Evolutionary conservation across 2,888 invertebrate species (phyloP), one percentile per base, ranked within the genome.

Genomic region (Lycocerus yunnanus): DNA sequence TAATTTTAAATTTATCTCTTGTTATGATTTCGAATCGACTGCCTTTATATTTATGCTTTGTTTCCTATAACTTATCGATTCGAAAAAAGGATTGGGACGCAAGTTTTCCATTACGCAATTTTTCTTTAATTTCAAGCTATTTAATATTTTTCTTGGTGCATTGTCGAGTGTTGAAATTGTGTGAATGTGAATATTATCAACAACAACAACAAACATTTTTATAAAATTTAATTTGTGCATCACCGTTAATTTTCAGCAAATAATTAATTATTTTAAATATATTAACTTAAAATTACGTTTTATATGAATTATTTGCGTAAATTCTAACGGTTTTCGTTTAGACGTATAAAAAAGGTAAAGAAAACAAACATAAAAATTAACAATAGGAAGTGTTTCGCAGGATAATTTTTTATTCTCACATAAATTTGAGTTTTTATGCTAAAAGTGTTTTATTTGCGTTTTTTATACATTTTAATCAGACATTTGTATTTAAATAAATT

Each of bases 1-100:
- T 69, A 66, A 72, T 74, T 74, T 77, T 74, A 71, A 73, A 76
- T 73, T 76, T 68, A 68, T 21, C 71, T 65, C 68, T 68, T 72
- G 68, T 73, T 76, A 68, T 66, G 70, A 58, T 59, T 63, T 69
- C 66, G 16, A 70, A 65, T 59, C 59, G 16, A 24, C 58, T 66
- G 20, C 63, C 16, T 66, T 60, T 59, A 66, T 66, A 58, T 58
- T 59, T 59, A 18, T 58, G 58, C 21, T 24, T 71, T 15, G 61
- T 72, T 68, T 27, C 27, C 61, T 63, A 63, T 15, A 63, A 63
- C 61, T 18, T 63, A 63, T 63, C 16, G 61, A 20, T 16, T 18
- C 20, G n/a, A 63, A 63, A 43, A n/a, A n/a, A 63, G 16, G 61
- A 18, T 63, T 18, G 13, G 27, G 27, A 13, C 27, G 27, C 13